A percentile compares a stretch with the other conserved stretches of the same genome.
phyloP scores from a whole-genome alignment of 1,140 invertebrate genomes.

The Radopholus similis region DNA sequence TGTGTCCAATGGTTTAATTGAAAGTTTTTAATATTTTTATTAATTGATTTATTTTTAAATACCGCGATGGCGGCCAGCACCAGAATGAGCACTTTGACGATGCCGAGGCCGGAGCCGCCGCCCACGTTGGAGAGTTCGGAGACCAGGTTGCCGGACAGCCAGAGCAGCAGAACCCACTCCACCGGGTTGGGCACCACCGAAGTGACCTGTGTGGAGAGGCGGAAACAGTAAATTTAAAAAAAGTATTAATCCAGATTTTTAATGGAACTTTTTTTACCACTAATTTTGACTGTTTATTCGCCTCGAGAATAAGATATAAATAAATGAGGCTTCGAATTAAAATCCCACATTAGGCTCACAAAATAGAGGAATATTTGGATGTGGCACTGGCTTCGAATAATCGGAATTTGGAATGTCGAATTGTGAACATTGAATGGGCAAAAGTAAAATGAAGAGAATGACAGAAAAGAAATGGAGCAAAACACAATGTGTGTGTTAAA shows the following conservation, averaged over 20 bases:
- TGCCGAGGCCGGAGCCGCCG: slow-evolving; percentile 83
- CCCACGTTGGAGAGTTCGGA: slow-evolving; percentile 93
- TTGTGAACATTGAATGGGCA: too few relatives aligned
- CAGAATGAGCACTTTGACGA: slow-evolving; percentile 73
- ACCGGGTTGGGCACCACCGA: slow-evolving; percentile 74
- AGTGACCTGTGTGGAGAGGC: slow-evolving; percentile 66
- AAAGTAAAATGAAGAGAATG: too few relatives aligned
- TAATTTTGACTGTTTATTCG: background rate
- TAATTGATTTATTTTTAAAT: background rate
- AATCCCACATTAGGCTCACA: too few relatives aligned
- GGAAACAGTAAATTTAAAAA: background rate
- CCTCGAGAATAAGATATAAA: too few relatives aligned
- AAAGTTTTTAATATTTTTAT: background rate
- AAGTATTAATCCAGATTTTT: background rate
- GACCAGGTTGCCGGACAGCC: slow-evolving; percentile 87
- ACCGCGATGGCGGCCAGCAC: slow-evolving; percentile 84
- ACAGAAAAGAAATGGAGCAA: too few relatives aligned
- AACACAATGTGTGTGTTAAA: too few relatives aligned
- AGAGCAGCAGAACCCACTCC: slow-evolving; percentile 89
- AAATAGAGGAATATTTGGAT: too few relatives aligned
- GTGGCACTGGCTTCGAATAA: too few relatives aligned
- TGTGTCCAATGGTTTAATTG: too few relatives aligned
- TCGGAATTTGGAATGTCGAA: too few relatives aligned
- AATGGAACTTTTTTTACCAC: background rate
- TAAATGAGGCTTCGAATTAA: too few relatives aligned